A percentile compares a stretch with the other conserved stretches of the same genome.
Evolutionary conservation across 2,113 vertebrate species (phyloP).

Genomic region (Gobio gobio): DNA sequence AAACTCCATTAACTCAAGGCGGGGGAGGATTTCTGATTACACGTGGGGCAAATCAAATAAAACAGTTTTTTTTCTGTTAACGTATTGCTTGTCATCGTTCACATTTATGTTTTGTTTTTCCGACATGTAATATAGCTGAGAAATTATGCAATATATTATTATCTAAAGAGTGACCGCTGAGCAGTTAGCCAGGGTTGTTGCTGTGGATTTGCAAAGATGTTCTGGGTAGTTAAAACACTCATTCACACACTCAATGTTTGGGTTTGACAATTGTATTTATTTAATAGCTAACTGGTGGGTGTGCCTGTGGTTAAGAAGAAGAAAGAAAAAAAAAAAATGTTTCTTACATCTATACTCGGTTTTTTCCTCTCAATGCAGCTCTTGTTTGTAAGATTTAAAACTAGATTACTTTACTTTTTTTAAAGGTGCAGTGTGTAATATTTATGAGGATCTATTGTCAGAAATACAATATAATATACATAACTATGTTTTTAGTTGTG

Average conservation of each 20-base stretch:
- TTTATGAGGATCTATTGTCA: too few species aligned
- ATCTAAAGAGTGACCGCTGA: not conserved
- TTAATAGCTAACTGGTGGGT: not conserved
- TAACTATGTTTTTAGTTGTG: too few species aligned
- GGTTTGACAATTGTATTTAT: too few species aligned
- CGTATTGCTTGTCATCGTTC: not conserved
- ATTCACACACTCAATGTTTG: not conserved
- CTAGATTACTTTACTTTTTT: not conserved
- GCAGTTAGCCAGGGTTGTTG: not conserved
- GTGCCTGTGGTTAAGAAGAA: not conserved
- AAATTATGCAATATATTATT: not conserved
- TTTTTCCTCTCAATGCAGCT: too few species aligned
- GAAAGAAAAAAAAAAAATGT: too few species aligned
- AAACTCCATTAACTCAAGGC: conserved; percentile 32
- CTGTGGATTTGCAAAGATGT: not conserved
- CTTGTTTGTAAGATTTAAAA: not conserved
- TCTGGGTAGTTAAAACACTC: not conserved
- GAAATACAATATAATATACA: too few species aligned
- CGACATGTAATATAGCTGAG: not conserved
- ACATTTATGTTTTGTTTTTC: not conserved
- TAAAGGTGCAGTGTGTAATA: too few species aligned
- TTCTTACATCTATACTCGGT: too few species aligned
- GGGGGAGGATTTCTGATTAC: conserved; percentile 19
- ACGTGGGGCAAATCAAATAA: not conserved
- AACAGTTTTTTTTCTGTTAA: not conserved